Evolutionary conservation across 1,140 invertebrate species (phyloP).

Genomic region (Drosophila grimshawi): DNA sequence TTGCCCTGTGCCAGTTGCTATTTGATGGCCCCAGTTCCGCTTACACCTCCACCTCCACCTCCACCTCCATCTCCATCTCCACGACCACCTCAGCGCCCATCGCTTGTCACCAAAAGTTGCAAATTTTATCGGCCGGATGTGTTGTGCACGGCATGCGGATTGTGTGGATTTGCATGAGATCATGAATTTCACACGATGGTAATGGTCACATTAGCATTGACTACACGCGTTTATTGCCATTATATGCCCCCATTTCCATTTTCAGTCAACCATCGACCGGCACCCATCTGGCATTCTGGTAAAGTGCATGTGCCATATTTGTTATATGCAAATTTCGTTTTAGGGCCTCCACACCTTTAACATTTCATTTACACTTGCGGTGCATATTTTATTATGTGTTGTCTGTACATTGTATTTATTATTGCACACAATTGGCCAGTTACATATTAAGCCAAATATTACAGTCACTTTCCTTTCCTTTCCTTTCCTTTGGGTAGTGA

Average conservation of each 20-base stretch:
- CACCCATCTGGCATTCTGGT: not conserved
- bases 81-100: conserved; percentile 1
- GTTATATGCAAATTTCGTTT: conserved; percentile 73
- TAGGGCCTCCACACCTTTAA: conserved; percentile 39
- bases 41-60: not conserved
- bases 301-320: conserved; percentile 79
- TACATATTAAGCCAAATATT: conserved; percentile 52
- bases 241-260: not conserved
- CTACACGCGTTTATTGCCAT: conserved; percentile 71
- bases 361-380: conserved; percentile 80
- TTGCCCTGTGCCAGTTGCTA: conserved; percentile 12
- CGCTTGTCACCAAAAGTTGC: conserved; percentile 79
- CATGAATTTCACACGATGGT: conserved; percentile 76
- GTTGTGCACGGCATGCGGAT: conserved; percentile 58
- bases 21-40: conserved; percentile 31
- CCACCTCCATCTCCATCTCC: not conserved
- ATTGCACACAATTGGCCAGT: conserved; percentile 75
- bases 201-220: conserved; percentile 78
- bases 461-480: conserved; percentile 7
- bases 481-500: not conserved
- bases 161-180: conserved; percentile 74
- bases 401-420: conserved; percentile 59
- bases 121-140: conserved; percentile 75
- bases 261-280: not conserved
- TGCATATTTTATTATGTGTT: conserved; percentile 73